phyloP scores from a whole-genome alignment of 2,113 vertebrate genomes.

The Megatriorchis doriae region DNA sequence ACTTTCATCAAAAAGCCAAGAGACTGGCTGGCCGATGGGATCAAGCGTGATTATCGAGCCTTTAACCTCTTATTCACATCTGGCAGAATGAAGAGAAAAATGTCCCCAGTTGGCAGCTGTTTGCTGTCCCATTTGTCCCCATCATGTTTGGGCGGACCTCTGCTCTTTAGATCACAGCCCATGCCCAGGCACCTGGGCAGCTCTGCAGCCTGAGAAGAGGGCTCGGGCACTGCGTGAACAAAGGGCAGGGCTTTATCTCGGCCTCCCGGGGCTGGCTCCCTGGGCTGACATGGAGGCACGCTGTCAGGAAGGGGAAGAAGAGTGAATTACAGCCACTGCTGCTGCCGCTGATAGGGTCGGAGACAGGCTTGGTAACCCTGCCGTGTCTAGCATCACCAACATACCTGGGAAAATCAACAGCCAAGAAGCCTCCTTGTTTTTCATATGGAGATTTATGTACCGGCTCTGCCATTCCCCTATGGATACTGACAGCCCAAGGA shows the following conservation, averaged over 20 bases:
- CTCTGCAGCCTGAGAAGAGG: neutral
- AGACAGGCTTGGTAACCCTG: neutral
- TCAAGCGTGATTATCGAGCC: neutral
- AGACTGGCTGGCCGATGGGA: neutral
- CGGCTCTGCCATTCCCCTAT: accelerated
- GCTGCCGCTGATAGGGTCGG: neutral
- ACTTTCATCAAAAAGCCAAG: neutral
- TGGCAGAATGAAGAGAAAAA: neutral
- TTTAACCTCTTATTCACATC: neutral
- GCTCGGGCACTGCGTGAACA: accelerated
- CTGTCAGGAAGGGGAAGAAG: neutral
- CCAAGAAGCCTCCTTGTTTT: neutral
- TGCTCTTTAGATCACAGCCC: neutral
- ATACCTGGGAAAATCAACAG: neutral
- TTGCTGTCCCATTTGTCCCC: neutral
- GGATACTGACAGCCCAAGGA: neutral
- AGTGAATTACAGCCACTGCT: neutral
- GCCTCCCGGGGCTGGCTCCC: neutral
- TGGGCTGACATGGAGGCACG: neutral
- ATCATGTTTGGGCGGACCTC: neutral
- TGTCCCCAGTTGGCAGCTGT: neutral
- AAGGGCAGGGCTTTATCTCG: neutral
- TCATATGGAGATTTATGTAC: neutral
- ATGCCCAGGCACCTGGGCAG: neutral
- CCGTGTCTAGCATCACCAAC: neutral